Percentiles rank a stretch among this genome's conserved stretches.
Conservation (phyloP, 1,140 invertebrate species). For the Pachypeltis micranthus region DNA sequence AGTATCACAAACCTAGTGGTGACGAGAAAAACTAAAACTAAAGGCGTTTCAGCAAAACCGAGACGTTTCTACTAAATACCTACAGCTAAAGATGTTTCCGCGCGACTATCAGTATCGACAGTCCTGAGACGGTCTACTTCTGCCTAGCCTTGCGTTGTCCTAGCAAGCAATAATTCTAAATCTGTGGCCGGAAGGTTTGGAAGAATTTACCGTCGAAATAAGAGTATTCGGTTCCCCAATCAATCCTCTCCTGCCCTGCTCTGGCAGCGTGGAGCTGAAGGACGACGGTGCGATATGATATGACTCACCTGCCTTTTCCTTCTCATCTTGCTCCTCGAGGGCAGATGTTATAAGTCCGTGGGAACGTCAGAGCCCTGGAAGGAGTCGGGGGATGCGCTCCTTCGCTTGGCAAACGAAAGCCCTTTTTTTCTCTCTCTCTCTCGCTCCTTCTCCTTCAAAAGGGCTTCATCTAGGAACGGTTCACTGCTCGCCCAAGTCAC, state of each 20-base stretch:
- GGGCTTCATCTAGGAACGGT: neutral
- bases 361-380: neutral
- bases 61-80: too few species aligned
- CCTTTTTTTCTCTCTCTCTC: too few species aligned
- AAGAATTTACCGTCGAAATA: neutral
- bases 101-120: too few species aligned
- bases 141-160: neutral
- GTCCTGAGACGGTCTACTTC: neutral
- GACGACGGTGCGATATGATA: neutral
- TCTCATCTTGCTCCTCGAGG: neutral
- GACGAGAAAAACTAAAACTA: too few species aligned
- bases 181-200: neutral
- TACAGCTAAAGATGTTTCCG: too few species aligned
- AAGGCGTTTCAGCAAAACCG: too few species aligned
- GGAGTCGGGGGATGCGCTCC: too few species aligned
- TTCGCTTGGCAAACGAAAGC: too few species aligned
- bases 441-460: neutral
- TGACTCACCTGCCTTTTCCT: neutral
- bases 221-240: too few species aligned
- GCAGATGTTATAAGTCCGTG: neutral
- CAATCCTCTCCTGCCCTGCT: too few species aligned
- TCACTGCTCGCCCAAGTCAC: neutral
- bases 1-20: too few species aligned
- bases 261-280: too few species aligned
- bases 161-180: neutral